A percentile compares a stretch with the other conserved stretches of the same genome.
These are phyloP conservation scores for Euplagia quadripunctaria DNA, from an alignment of 2,888 invertebrate genomes.

Conservation along the genomic window DNA sequence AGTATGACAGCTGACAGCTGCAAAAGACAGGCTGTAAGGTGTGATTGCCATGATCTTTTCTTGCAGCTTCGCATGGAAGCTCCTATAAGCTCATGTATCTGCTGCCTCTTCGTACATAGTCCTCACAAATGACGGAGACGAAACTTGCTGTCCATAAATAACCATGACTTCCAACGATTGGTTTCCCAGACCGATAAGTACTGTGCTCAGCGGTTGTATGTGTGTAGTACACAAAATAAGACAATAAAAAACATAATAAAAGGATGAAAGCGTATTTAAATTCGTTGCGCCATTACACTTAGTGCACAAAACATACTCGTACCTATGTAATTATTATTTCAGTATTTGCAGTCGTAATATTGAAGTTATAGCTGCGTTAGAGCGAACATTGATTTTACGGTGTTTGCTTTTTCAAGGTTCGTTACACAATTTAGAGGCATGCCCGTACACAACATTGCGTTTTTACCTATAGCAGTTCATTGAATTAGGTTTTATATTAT, in stretches of 20 bases:
- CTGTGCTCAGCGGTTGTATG: background rate
- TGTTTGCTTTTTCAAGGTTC: constrained; percentile 5
- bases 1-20: background rate
- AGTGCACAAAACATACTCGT: background rate
- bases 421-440: background rate
- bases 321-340: no score
- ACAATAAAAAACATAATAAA: no score
- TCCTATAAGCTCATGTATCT: no score
- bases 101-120: background rate
- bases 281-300: background rate
- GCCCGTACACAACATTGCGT: background rate
- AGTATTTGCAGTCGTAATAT: background rate
- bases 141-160: no score
- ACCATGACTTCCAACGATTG: background rate
- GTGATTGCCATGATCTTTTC: background rate
- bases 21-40: background rate
- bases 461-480: background rate
- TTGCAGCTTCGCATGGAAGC: background rate
- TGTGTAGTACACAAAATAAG: background rate
- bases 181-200: background rate
- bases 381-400: constrained; percentile 4
- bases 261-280: background rate
- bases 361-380: background rate
- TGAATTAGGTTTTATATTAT: background rate
- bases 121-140: no score